These are phyloP conservation scores for Nylanderia fulva DNA, from an alignment of 1,140 invertebrate genomes.

Conservation along the genomic window DNA sequence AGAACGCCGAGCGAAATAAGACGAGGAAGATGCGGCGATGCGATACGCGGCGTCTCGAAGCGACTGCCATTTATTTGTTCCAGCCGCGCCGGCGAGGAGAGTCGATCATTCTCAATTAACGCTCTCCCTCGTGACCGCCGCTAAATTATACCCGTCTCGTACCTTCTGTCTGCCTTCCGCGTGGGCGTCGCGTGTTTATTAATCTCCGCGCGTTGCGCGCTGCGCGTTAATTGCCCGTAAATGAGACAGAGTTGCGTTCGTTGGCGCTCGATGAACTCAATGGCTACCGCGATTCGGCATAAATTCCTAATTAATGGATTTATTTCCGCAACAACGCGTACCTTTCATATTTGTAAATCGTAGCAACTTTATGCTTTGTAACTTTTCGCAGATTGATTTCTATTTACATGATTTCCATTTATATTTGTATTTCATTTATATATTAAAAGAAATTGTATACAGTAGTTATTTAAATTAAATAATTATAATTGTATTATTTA, in stretches of 20 bases:
- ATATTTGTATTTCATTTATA: no score
- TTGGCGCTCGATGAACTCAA: conserved; percentile 50
- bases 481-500: background rate
- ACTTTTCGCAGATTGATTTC: background rate
- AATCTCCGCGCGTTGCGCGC: conserved; percentile 58
- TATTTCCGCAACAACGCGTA: conserved; percentile 46
- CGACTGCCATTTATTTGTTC: conserved; percentile 59
- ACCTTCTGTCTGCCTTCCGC: conserved; percentile 58
- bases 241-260: conserved; percentile 56
- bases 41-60: conserved; percentile 57
- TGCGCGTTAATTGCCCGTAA: conserved; percentile 56
- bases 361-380: background rate
- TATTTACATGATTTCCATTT: no score
- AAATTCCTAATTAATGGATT: conserved; percentile 52
- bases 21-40: conserved; percentile 50
- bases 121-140: conserved; percentile 52
- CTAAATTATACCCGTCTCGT: conserved; percentile 60
- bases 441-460: no score
- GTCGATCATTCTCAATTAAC: conserved; percentile 64
- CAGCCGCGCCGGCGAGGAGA: conserved; percentile 43
- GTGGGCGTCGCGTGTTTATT: conserved; percentile 61
- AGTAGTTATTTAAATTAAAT: conserved; percentile 19
- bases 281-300: conserved; percentile 46
- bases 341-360: conserved; percentile 33
- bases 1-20: conserved; percentile 45